Base-by-base conservation (phyloP, 2,113 vertebrate species). In the Bambusicola thoracicus region DNA sequence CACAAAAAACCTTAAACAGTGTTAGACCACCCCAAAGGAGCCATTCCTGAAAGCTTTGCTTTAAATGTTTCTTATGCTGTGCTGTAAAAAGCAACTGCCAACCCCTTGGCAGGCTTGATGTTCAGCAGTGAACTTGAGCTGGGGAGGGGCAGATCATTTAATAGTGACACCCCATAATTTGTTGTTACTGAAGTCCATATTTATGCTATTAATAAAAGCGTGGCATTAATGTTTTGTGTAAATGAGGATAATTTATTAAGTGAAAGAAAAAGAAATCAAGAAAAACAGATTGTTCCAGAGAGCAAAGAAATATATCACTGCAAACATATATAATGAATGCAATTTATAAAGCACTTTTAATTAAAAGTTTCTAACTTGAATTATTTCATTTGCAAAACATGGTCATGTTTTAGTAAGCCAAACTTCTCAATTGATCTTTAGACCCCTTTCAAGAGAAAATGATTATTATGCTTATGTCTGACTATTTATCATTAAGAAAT, bases 261-360 rank as follows among this genome's bases (percentile, higher is more conserved):
- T 49, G 62, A 13, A 40, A 87, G 96, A 94, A 92, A 76, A 89
- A 96, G 63, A 93, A 96, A 90, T 78, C 69, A 92, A 91, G 59
- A 94, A 96, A 96, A 96, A 93, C 81, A 80, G 62, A 95, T 96
- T 83, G 55, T 17, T 92, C 10, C 24, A 72, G 92, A 92, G 82
- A 94, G 93, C 74, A 84, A 96, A 96, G 96, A 97, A 93, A 96
- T 95, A 51, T 59, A 96, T 97, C 93, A 97, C 72, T 93, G 90
- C 81, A 95, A 94, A 92, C 67, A 85, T 77, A 81, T 82, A 93
- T 94, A 96, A 97, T 84, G 95, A 96, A 88, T 61, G 59, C 29
- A 82, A 90, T 96, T 96, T 94, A 82, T 96, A 96, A 97, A 82
- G 43, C 80, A 89, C 27, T 92, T 93, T 91, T 95, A 95, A 96